Evolutionary conservation across 1,140 invertebrate species (phyloP), one percentile per base, ranked within the genome.

Genomic region (Sarcophaga bullata): DNA sequence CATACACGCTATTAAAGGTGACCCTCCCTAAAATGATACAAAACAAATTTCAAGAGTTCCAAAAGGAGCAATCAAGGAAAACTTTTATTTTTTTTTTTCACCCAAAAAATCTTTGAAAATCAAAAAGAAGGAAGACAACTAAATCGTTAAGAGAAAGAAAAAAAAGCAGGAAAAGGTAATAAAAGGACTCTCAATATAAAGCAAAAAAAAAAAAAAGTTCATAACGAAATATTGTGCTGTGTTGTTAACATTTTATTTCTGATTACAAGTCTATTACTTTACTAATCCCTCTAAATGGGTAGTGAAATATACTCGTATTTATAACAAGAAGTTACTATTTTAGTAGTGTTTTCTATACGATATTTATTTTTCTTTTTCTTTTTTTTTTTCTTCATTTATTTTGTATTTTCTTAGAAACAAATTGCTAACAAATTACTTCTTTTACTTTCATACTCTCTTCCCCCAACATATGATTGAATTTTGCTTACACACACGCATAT

Each of bases 351-450:
- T 68, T 15, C 49, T 11, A 3, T 11, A 8, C 46, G n/a, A n/a
- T n/a, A n/a, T n/a, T 48, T 73, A 47, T 10, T 9, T 19, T 10
- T 11, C 15, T 9, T 19, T 10, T 11, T 8, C 54, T 37, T 2
- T 37, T 37, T 37, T 72, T 25, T 19, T 37, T 37, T 37, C 1
- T 37, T 37, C 4, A 37, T 37, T 37, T 37, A n/a, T n/a, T 37
- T 37, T 37, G 25, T 76, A 73, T 58, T 75, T 62, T 52, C 85
- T 85, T 84, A 85, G 86, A 86, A 88, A 85, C 87, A 89, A 86
- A 89, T 87, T 88, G 87, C 89, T 89, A 89, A 89, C 87, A 89
- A 86, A 88, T 89, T 88, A 86, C 87, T 84, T 87, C 85, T 84
- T 82, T 81, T 75, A 83, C 82, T 80, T 73, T 80, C 3, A 47